Percentiles rank a stretch among this genome's conserved stretches.
Conservation (phyloP, 2,797 vertebrate genomes). For the Geotrypetes seraphini region DNA sequence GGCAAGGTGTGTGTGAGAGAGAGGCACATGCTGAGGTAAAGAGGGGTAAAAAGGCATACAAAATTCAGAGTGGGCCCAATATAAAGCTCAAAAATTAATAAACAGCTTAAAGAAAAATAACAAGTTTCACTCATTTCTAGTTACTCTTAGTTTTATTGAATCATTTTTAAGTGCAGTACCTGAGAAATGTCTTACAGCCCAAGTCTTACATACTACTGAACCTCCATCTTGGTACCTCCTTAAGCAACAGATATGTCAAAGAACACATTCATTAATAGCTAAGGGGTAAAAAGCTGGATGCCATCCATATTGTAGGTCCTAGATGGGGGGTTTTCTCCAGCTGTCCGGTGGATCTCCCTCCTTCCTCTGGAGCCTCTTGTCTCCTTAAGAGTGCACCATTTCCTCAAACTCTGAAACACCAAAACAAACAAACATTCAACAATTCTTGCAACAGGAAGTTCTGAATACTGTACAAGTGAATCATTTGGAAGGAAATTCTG, state of each 20-base stretch:
- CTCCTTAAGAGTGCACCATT: conserved; percentile 79
- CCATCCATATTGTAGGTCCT: conserved; percentile 19
- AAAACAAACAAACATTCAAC: conserved; percentile 6
- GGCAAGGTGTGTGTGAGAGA: no score
- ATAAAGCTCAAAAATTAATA: no score
- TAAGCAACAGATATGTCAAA: conserved; percentile 14
- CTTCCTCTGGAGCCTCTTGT: conserved; percentile 9
- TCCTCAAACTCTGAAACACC: conserved; percentile 78
- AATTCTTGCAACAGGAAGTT: no score
- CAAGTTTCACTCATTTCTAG: no score
- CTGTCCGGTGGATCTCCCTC: conserved; percentile 10
- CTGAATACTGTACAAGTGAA: no score
- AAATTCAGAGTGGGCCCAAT: no score
- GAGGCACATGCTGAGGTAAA: no score
- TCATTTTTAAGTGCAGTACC: conserved; percentile 16
- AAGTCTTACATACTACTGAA: conserved; percentile 17
- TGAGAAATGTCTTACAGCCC: conserved; percentile 12
- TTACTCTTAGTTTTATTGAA: conserved; percentile 41
- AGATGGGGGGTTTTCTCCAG: conserved; percentile 17
- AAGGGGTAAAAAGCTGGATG: background rate
- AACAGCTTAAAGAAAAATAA: no score
- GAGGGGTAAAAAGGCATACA: no score
- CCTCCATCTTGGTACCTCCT: conserved; percentile 10
- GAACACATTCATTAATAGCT: conserved; percentile 15
- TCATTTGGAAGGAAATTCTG: no score